These are phyloP conservation scores for Sanderia malayensis DNA, from an alignment of 30 jellyfish, hydroid and myxozoan species.

Conservation along the genomic window DNA sequence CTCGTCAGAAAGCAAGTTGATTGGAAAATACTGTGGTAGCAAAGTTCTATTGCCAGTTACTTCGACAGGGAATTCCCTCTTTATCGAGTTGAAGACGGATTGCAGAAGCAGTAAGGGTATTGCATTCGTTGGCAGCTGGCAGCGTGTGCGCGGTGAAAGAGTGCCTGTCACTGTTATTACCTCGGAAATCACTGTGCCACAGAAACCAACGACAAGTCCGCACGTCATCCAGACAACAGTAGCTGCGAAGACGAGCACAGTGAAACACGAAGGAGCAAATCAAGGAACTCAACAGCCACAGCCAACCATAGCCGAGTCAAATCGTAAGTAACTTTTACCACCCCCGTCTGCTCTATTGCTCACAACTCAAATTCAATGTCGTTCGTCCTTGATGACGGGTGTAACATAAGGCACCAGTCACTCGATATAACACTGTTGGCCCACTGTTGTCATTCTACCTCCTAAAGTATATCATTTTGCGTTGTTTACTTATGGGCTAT, in stretches of 20 bases:
- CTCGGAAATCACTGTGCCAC: no score
- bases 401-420: no score
- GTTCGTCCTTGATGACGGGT: no score
- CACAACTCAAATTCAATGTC: no score
- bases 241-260: background rate
- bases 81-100: constrained; percentile 60
- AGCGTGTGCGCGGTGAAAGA: background rate
- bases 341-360: no score
- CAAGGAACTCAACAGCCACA: background rate
- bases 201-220: background rate
- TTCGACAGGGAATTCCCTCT: constrained; percentile 38
- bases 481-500: no score
- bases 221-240: background rate
- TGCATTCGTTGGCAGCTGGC: constrained; percentile 52
- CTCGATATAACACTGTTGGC: no score
- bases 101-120: constrained; percentile 13
- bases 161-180: background rate
- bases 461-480: no score
- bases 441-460: no score
- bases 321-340: background rate
- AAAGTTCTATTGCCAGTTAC: constrained; percentile 7
- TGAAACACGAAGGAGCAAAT: background rate
- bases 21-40: constrained; percentile 65
- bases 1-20: constrained; percentile 19
- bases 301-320: background rate